phyloP scores from a whole-genome alignment of 2,797 vertebrate genomes.

The Pelobates cultripes region DNA sequence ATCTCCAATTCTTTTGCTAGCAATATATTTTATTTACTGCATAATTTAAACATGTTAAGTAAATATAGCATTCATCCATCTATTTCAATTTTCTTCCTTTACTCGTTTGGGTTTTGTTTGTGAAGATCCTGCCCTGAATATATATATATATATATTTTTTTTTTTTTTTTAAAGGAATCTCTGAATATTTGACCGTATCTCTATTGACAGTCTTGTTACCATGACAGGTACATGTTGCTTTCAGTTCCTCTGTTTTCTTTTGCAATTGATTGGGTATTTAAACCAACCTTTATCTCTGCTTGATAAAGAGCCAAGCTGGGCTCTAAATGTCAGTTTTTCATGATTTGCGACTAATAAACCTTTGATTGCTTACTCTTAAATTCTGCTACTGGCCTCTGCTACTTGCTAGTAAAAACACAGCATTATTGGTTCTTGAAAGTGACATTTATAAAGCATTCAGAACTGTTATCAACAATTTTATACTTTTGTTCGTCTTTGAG shows the following conservation, averaged over 20 bases:
- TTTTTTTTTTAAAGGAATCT: too few relatives aligned
- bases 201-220: background rate
- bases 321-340: constrained; percentile 4
- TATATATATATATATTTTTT: too few relatives aligned
- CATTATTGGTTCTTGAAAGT: constrained; percentile 3
- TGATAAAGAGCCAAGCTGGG: constrained; percentile 2
- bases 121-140: too few relatives aligned
- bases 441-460: background rate
- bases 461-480: background rate
- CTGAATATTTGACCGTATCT: background rate
- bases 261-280: constrained; percentile 1
- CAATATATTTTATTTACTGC: too few relatives aligned
- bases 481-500: background rate
- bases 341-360: constrained; percentile 10
- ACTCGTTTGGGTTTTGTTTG: too few relatives aligned
- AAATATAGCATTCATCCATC: too few relatives aligned
- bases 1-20: too few relatives aligned
- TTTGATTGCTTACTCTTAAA: constrained; percentile 2
- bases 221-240: background rate
- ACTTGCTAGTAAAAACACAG: background rate
- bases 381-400: background rate
- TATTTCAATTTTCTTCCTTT: too few relatives aligned
- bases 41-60: too few relatives aligned
- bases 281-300: background rate
- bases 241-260: background rate